Evolutionary conservation across 2,888 invertebrate genomes (phyloP), one percentile per base, ranked within the genome.

Genomic region (Platycheirus rosarum): DNA sequence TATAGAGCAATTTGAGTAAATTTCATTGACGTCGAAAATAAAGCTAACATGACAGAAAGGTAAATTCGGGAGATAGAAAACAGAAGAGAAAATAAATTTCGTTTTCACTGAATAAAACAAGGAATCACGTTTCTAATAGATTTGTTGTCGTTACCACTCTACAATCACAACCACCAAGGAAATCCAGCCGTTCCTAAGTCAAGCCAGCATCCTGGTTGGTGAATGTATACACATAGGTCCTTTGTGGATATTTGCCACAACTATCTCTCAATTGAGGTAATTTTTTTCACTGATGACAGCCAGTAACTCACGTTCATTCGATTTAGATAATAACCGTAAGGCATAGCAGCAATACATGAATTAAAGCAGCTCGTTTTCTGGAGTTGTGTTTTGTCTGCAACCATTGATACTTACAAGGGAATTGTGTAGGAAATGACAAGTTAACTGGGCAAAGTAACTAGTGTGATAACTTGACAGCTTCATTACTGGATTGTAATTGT

Each of bases 241-340:
- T 76, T 76, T 76, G 75, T 76, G 76, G 66, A 80, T 76, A 70
- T 80, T 80, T 80, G 49, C 79, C 75, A 23, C 69, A 80, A 75
- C 75, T 75, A 75, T 70, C 80, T 70, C 76, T 66, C 70, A 70
- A 44, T 80, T 75, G 76, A 70, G 80, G 75, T 76, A 70, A 80
- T 66, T 80, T 76, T 62, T 70, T 60, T 62, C 65, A 75, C 60
- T 70, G 70, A 80, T 62, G 76, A 70, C 75, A 75, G 74, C 70
- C 76, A 74, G 79, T 79, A 79, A 69, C 68, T 74, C 79, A 80
- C 66, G 76, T 80, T 76, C 76, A 71, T 76, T 80, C 68, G 79
- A 79, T 79, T 79, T 69, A 80, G 75, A 80, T 80, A 80, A 80
- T 80, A 75, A 70, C 73, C 68, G 51, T 23, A 69, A 68, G 49